Percentiles rank a stretch among this genome's conserved stretches.
phyloP scores from a whole-genome alignment of 2,797 vertebrate genomes.

The Cynodonichthys magdalenae region DNA sequence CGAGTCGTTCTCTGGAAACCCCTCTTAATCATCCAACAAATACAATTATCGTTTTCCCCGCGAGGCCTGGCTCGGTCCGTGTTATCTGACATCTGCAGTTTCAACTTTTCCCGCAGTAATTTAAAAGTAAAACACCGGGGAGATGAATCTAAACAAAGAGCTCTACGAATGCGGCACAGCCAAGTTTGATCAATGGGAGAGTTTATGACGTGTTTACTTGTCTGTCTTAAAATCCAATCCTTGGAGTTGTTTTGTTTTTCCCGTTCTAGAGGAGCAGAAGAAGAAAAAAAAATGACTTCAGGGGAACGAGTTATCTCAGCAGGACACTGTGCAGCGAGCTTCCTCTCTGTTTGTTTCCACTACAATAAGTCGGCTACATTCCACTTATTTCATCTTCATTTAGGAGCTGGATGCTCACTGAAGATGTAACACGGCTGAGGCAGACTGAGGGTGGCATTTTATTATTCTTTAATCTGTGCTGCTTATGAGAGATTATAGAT shows the following conservation, averaged over 20 bases:
- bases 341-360: conserved; percentile 44
- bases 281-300: conserved; percentile 42
- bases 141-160: conserved; percentile 31
- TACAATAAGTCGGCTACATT: conserved; percentile 46
- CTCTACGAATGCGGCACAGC: conserved; percentile 23
- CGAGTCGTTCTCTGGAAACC: conserved; percentile 63
- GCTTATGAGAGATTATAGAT: conserved; percentile 50
- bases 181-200: conserved; percentile 42
- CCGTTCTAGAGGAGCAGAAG: conserved; percentile 27
- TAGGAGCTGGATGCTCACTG: conserved; percentile 36
- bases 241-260: conserved; percentile 53
- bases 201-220: conserved; percentile 46
- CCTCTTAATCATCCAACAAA: conserved; percentile 70
- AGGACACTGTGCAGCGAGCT: conserved; percentile 44
- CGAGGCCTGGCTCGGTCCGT: conserved; percentile 4
- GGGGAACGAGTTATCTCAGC: conserved; percentile 70
- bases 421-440: conserved; percentile 31
- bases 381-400: conserved; percentile 61
- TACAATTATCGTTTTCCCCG: conserved; percentile 62
- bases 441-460: conserved; percentile 31
- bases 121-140: conserved; percentile 18
- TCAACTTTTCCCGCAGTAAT: conserved; percentile 18
- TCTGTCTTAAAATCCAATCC: conserved; percentile 39
- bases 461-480: conserved; percentile 49
- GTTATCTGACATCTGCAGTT: conserved; percentile 28